A percentile compares a stretch with the other conserved stretches of the same genome.
Conservation (phyloP, 2,888 invertebrate species). For the Peribatodes rhomboidaria region DNA sequence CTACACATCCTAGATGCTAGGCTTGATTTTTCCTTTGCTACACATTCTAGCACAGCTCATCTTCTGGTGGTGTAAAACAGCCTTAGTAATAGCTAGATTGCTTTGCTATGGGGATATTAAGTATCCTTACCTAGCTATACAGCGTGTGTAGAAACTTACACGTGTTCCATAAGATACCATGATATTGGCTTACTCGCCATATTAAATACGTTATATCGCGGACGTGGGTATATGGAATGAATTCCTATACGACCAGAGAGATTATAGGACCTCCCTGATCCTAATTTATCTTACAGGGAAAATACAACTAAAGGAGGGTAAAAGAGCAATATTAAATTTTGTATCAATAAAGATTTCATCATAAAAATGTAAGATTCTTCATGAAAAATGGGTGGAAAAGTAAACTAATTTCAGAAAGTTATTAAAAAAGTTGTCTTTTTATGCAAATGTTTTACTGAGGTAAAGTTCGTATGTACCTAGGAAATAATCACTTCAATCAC, state of each 20-base stretch:
- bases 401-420: too few relatives aligned
- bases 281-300: conserved; percentile 10
- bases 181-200: conserved; percentile 13
- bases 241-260: conserved; percentile 9
- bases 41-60: too few relatives aligned
- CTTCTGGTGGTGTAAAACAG: too few relatives aligned
- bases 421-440: too few relatives aligned
- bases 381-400: background rate
- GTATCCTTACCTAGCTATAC: background rate
- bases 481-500: too few relatives aligned
- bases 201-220: conserved; percentile 17
- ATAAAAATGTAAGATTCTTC: background rate
- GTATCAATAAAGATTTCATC: background rate
- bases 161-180: conserved; percentile 5
- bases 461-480: too few relatives aligned
- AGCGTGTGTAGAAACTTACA: background rate
- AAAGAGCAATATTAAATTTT: too few relatives aligned
- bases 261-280: conserved; percentile 11
- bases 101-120: too few relatives aligned
- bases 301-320: conserved; percentile 2
- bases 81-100: too few relatives aligned
- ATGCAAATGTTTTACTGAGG: too few relatives aligned
- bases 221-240: conserved; percentile 17
- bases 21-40: too few relatives aligned
- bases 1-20: too few relatives aligned